phyloP scores from a whole-genome alignment of 2,113 vertebrate genomes.

The Zapornia atra region DNA sequence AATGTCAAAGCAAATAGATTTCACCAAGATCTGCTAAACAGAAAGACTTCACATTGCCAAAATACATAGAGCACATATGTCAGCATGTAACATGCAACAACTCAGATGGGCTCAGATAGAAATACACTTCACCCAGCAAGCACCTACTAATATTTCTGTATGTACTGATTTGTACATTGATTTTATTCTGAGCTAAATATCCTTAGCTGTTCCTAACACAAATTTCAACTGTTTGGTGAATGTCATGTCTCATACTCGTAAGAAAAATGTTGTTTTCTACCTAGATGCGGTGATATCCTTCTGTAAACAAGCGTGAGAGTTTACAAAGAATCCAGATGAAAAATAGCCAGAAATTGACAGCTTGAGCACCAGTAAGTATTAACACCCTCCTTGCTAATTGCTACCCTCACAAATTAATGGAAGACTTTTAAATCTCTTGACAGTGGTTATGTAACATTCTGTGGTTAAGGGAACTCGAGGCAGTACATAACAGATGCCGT shows the following conservation, averaged over 20 bases:
- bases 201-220: neutral
- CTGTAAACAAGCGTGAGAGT: slow-evolving; percentile 13
- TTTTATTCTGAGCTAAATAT: neutral
- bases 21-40: neutral
- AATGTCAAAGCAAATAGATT: neutral
- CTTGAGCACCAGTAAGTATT: slow-evolving; percentile 64
- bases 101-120: neutral
- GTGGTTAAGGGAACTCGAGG: slow-evolving; percentile 62
- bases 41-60: neutral
- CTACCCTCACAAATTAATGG: slow-evolving; percentile 75
- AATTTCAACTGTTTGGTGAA: neutral
- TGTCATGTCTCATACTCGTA: neutral
- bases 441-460: slow-evolving; percentile 71
- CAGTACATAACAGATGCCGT: slow-evolving; percentile 74
- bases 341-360: slow-evolving; percentile 64
- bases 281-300: neutral
- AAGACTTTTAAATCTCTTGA: slow-evolving; percentile 75
- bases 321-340: slow-evolving; percentile 50
- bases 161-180: neutral
- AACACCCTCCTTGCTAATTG: slow-evolving; percentile 76
- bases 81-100: neutral
- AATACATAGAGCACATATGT: neutral
- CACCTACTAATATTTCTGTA: neutral
- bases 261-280: neutral
- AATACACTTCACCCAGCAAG: neutral